A percentile compares a stretch with the other conserved stretches of the same genome.
Conservation (phyloP, 2,888 invertebrate genomes). For the Melieria picta region DNA sequence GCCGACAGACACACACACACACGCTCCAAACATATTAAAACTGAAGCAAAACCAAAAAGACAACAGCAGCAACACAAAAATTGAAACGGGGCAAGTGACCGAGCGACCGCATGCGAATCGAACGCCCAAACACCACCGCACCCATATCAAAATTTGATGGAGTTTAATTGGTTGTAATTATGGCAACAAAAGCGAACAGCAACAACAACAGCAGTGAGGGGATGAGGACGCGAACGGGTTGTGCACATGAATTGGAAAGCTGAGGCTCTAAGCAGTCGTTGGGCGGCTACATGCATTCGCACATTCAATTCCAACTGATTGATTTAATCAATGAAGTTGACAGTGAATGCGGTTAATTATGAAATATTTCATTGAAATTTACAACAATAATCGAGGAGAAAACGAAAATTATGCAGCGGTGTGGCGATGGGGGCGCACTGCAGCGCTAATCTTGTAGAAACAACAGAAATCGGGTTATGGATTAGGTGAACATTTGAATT, state of each 20-base stretch:
- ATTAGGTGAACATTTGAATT: no score
- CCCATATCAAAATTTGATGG: constrained; percentile 49
- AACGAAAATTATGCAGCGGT: no score
- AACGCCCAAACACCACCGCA: constrained; percentile 12
- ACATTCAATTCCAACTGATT: constrained; percentile 17
- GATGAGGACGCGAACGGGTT: not conserved
- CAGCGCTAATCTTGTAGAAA: no score
- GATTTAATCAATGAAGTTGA: constrained; percentile 28
- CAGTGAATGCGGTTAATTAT: constrained; percentile 19
- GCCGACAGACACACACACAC: not conserved
- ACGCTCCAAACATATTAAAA: no score
- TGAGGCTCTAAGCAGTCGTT: not conserved
- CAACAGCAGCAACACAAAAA: no score
- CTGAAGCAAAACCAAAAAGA: no score
- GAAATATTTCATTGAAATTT: constrained; percentile 2
- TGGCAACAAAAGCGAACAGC: constrained; percentile 35
- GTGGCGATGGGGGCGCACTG: no score
- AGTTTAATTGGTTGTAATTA: constrained; percentile 57
- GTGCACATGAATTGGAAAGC: no score
- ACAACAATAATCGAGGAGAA: not conserved
- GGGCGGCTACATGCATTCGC: not conserved
- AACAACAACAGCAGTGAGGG: not conserved
- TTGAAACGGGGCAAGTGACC: not conserved
- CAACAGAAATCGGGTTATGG: no score
- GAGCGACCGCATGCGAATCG: constrained; percentile 6